phyloP scores from a whole-genome alignment of 2,113 vertebrate species.

The Phyllostomus discolor region DNA sequence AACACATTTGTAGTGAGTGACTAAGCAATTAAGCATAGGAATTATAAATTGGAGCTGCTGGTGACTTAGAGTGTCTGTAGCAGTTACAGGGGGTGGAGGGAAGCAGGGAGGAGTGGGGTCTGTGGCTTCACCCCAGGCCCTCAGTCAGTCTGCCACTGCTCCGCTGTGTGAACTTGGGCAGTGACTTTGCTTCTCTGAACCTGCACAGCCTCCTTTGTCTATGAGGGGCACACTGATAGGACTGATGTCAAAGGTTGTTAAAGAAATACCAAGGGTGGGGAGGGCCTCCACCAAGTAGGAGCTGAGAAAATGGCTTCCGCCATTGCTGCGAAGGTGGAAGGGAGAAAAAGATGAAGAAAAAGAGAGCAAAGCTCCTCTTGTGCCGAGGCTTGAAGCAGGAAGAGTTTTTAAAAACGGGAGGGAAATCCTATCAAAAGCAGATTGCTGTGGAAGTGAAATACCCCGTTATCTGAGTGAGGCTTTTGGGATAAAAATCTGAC shows the following conservation, averaged over 20 bases:
- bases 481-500: constrained; percentile 53
- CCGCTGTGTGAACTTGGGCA: background rate
- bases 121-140: background rate
- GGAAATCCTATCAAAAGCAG: constrained; percentile 26
- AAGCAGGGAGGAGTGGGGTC: background rate
- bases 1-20: background rate
- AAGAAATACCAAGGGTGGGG: background rate
- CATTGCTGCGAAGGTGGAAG: background rate
- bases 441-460: constrained; percentile 6
- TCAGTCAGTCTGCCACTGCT: background rate
- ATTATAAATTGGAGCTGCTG: background rate
- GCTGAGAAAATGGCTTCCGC: background rate
- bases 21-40: background rate
- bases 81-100: fast-evolving
- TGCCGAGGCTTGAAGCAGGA: background rate
- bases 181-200: background rate
- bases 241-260: background rate
- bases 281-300: background rate
- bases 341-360: background rate
- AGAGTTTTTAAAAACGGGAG: background rate
- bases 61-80: background rate
- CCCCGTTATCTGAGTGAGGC: background rate
- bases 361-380: background rate
- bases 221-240: fast-evolving
- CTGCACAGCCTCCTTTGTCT: background rate